A percentile compares a stretch with the other conserved stretches of the same genome.
Conservation (phyloP, 2,888 invertebrate species). For the Sphaeridia pumilis region DNA sequence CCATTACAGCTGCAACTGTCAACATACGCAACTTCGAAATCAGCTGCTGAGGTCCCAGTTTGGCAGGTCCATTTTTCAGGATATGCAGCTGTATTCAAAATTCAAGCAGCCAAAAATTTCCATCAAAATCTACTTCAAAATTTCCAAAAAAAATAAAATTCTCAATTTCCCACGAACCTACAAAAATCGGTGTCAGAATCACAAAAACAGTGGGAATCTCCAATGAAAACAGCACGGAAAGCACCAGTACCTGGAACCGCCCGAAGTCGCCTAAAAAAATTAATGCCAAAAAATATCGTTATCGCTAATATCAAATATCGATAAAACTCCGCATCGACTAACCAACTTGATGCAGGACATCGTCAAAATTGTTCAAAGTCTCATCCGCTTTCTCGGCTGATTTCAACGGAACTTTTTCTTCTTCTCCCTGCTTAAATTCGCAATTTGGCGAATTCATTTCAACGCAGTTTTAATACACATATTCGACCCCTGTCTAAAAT, state of each 20-base stretch:
- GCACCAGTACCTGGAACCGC: neutral
- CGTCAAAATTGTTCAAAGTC: slow-evolving; percentile 14
- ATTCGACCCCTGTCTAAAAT: too few species aligned
- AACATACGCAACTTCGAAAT: neutral
- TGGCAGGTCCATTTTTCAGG: neutral
- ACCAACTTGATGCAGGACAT: slow-evolving; percentile 13
- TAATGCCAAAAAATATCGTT: neutral
- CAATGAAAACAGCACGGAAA: neutral
- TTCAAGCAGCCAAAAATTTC: too few species aligned
- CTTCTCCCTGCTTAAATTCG: too few species aligned
- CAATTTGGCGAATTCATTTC: too few species aligned
- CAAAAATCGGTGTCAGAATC: neutral
- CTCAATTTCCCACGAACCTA: neutral
- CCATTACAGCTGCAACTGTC: neutral
- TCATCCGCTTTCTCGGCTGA: neutral
- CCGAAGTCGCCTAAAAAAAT: neutral
- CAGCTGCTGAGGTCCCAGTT: neutral
- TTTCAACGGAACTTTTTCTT: too few species aligned
- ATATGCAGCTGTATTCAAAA: neutral
- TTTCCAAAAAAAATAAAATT: too few species aligned
- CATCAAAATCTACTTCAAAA: too few species aligned
- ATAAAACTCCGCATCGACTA: neutral
- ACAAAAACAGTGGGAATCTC: slow-evolving; percentile 1
- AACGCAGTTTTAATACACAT: too few species aligned
- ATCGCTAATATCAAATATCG: too few species aligned